phyloP scores from a whole-genome alignment of 2,113 vertebrate genomes.

The Aldabrachelys gigantea region DNA sequence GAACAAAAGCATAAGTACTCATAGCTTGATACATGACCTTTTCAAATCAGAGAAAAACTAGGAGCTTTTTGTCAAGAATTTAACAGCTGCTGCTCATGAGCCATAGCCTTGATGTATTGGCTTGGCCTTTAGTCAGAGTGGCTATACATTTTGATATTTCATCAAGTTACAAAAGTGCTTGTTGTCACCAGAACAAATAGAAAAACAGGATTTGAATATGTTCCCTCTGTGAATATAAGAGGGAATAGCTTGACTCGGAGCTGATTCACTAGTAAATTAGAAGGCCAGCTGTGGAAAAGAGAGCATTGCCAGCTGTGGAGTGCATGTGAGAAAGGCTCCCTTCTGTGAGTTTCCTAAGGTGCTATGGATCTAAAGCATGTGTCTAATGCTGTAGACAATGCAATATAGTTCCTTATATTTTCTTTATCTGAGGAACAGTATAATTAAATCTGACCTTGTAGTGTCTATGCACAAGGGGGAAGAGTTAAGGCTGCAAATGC shows the following conservation, averaged over 20 bases:
- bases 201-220: neutral
- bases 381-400: neutral
- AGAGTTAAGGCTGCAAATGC: neutral
- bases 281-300: neutral
- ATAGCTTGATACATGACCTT: too few species aligned
- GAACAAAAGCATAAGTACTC: neutral
- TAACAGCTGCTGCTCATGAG: neutral
- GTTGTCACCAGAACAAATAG: neutral
- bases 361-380: neutral
- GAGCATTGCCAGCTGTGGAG: neutral
- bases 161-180: rapidly evolving
- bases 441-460: too few species aligned
- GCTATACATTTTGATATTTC: too few species aligned
- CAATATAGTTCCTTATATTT: too few species aligned
- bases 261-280: neutral
- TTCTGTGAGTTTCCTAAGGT: neutral
- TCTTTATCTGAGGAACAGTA: neutral
- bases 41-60: too few species aligned
- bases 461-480: too few species aligned
- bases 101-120: rapidly evolving
- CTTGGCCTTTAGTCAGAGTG: neutral
- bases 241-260: neutral
- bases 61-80: neutral
- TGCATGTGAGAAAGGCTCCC: neutral
- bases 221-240: neutral